phyloP scores from a whole-genome alignment of 2,797 vertebrate genomes.

The Dendrocincla tyrannina region DNA sequence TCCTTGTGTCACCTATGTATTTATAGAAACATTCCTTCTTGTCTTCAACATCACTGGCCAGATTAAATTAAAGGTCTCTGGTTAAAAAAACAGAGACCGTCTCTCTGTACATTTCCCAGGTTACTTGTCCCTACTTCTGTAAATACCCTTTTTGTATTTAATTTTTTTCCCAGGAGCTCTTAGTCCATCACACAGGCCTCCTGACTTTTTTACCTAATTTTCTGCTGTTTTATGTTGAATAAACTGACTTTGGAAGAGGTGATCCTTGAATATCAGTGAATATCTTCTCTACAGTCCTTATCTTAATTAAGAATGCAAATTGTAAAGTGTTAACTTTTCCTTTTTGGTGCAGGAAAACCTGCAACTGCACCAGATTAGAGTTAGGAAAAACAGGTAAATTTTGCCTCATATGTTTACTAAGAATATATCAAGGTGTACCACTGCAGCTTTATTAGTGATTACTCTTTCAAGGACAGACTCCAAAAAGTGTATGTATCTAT shows the following conservation, averaged over 20 bases:
- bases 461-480: neutral
- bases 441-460: neutral
- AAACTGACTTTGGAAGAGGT: neutral
- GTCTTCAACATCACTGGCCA: fast-evolving
- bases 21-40: neutral
- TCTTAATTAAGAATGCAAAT: neutral
- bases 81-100: neutral
- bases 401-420: neutral
- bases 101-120: neutral
- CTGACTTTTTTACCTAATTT: neutral
- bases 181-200: neutral
- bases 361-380: neutral
- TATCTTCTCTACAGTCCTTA: neutral
- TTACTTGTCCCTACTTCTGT: neutral
- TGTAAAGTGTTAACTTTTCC: neutral
- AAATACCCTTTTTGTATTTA: neutral
- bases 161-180: neutral
- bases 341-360: neutral
- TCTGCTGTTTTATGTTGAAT: neutral
- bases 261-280: neutral
- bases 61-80: neutral
- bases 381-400: neutral
- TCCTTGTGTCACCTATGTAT: neutral
- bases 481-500: neutral
- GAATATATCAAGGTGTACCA: neutral